Base-by-base conservation (phyloP, 2,888 invertebrate species). In the Scaptomyza tumidula region DNA sequence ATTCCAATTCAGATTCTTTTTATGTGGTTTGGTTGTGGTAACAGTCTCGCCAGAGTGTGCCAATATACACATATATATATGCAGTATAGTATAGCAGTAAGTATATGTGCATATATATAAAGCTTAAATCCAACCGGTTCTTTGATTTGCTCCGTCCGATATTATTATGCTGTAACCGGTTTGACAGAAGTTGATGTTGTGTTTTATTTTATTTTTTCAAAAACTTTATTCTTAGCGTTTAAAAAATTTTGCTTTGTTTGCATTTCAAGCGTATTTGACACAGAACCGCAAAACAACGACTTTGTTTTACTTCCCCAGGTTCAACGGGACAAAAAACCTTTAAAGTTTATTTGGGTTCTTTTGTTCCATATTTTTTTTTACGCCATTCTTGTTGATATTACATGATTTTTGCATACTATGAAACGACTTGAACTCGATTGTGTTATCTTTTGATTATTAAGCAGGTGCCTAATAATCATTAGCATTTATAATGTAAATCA, bases 91-190 rank as follows among this genome's bases (percentile, higher is more conserved):
- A n/a, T n/a, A 45, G 37, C 24, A 50, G 37, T 46, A 39, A 33
- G 33, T 52, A 53, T 56, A 27, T 65, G 19, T 46, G 16, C 52
- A 61, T 55, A 61, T 55, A 52, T 56, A 61, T 56, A 62, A 50
- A 44, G 52, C 54, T 82, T 69, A 72, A 75, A 68, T 72, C 78
- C 60, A 86, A 82, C 86, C 79, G 65, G 79, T 75, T 85, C 59
- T 75, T 63, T 1, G 58, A 69, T 64, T 84, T 16, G 41, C 68
- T 68, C 43, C 31, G 58, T 24, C 62, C 64, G 71, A 75, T 84
- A 78, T 68, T 84, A 82, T 84, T 84, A 85, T 81, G 78, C 64
- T 61, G 53, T 62, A 75, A 87, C 85, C 88, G 81, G 87, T 87
- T 82, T 86, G 61, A 54, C 27, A 54, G 59, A 35, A 43, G 52